A percentile compares a stretch with the other conserved stretches of the same genome.
Evolutionary conservation across 92 coral and sea anemone species (phyloP).

Genomic region (Bergia puertoricense): DNA sequence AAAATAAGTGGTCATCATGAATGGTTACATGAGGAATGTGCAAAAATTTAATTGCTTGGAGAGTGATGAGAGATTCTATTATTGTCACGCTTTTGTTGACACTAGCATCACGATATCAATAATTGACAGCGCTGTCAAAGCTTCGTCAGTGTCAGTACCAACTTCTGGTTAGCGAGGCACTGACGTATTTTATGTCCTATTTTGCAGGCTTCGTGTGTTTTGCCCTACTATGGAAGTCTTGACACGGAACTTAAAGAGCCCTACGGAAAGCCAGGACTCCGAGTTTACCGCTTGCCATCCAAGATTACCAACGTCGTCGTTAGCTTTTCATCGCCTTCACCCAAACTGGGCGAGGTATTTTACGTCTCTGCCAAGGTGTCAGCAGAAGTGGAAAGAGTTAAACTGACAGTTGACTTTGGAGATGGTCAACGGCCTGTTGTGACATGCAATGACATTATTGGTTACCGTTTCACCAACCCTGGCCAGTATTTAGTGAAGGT

Average conservation of each 20-base stretch:
- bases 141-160: neutral
- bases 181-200: neutral
- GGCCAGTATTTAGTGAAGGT: conserved; percentile 22
- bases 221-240: conserved; percentile 23
- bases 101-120: neutral
- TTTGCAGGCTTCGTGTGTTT: conserved; percentile 14
- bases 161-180: neutral
- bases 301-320: neutral
- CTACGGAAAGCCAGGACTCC: conserved; percentile 28
- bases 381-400: neutral
- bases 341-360: conserved; percentile 7
- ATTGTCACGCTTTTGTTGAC: neutral
- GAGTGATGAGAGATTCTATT: no score
- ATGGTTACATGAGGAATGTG: no score
- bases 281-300: conserved; percentile 20
- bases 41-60: no score
- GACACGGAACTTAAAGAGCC: neutral
- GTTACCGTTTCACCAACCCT: conserved; percentile 29
- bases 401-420: conserved; percentile 31
- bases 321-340: neutral
- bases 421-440: conserved; percentile 25
- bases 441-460: conserved; percentile 3
- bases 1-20: no score
- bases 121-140: neutral
- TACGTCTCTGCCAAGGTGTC: neutral